phyloP scores from a whole-genome alignment of 2,888 invertebrate genomes.

The Mesorhabditis belari region DNA sequence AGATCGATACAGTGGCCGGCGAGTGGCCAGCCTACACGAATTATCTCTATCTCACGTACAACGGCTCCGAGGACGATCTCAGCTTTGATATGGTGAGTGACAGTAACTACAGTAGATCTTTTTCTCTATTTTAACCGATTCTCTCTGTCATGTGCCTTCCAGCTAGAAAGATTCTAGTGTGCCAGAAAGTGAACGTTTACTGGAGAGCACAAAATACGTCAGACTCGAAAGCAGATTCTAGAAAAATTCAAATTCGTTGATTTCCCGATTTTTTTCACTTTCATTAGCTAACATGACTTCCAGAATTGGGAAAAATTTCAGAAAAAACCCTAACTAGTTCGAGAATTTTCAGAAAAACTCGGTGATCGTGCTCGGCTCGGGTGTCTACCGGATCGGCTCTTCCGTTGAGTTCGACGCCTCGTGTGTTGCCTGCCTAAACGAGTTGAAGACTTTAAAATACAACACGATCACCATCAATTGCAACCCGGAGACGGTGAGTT shows the following conservation, averaged over 20 bases:
- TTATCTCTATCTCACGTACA: constrained; percentile 95
- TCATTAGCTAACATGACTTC: neutral
- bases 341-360: constrained; percentile 28
- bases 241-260: too few species aligned
- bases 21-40: constrained; percentile 99
- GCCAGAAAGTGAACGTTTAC: too few species aligned
- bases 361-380: constrained; percentile 64
- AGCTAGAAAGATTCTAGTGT: neutral
- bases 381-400: constrained; percentile 87
- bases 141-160: neutral
- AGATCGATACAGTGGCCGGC: constrained; percentile 97
- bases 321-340: neutral
- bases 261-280: too few species aligned
- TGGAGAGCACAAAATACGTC: neutral
- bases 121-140: constrained; percentile 8
- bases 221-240: neutral
- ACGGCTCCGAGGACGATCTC: constrained; percentile 74
- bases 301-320: neutral
- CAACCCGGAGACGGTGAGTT: constrained; percentile 88
- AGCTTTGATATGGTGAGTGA: constrained; percentile 24
- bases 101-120: neutral
- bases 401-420: constrained; percentile 99
- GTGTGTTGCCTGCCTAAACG: constrained; percentile 88
- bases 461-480: constrained; percentile 97
- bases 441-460: constrained; percentile 68